Evolutionary conservation across 92 coral and sea anemone species (phyloP), one percentile per base, ranked within the genome.

Genomic region (Actinernus sp.): DNA sequence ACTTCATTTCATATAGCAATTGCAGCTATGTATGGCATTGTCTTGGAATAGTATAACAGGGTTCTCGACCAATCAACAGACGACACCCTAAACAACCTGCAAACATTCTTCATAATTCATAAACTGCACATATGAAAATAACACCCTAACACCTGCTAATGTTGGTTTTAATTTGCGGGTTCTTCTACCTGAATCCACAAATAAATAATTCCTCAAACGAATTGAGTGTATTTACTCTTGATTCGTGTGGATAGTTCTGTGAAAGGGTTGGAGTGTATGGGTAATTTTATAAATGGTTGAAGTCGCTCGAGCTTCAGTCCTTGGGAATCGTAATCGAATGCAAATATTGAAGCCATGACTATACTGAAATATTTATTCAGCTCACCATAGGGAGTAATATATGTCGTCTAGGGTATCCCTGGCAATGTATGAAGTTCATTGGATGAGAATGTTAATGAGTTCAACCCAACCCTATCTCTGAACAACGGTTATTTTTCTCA

Each of bases 101-200:
- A 78, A 78, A 76, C 82, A 81, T 58, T 25, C 60, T 90, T 71
- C 84, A 90, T 90, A 65, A 86, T 90, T 83, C 76, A 90, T 90
- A 79, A 73, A 86, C 97, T 90, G 97, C 84, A 86, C 97, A 90
- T 90, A 88, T 90, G 97, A 90, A 81, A 85, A 86, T 76, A 86
- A 76, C 78, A 72, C 41, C 37, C 31, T 28, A 77, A 44, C 97
- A 90, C 92, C 97, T 90, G 97, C 65, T 56, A 22, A 30, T 44
- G 31, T 52, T 37, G 39, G 77, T 64, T 55, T 53, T 59, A 64
- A 85, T 70, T 85, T 85, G 84, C 69, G 52, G 81, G 80, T 51
- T 82, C 57, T 65, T 59, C 76, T 31, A 63, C 66, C 28, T 22
- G 76, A 58, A 78, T 85, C 78, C 69, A 60, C 75, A 56, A 50